Evolutionary conservation across 2,888 invertebrate species (phyloP).

Genomic region (Ophioninae sp.): DNA sequence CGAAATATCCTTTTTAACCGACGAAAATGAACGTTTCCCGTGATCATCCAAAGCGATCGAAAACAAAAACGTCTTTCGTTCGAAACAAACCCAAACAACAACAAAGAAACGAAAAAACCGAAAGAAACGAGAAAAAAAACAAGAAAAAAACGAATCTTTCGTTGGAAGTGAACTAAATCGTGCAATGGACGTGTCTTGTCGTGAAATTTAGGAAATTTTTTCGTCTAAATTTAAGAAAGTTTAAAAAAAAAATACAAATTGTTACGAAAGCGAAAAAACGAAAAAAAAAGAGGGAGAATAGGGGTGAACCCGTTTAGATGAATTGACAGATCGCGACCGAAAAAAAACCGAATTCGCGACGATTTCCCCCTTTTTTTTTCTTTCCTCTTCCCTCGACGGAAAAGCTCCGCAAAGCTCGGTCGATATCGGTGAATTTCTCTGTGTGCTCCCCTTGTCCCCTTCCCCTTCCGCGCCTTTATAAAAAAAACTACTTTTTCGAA

Average conservation of each 20-base stretch:
- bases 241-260: constrained; percentile 1
- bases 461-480: not conserved
- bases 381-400: too few species aligned
- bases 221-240: constrained; percentile 36
- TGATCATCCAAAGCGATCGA: too few species aligned
- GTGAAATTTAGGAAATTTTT: constrained; percentile 37
- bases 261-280: not conserved
- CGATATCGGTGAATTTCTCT: not conserved
- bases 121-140: not conserved
- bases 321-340: too few species aligned
- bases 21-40: too few species aligned
- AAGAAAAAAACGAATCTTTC: not conserved
- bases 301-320: too few species aligned
- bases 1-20: too few species aligned
- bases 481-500: too few species aligned
- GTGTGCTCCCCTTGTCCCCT: not conserved
- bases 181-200: constrained; percentile 57
- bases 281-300: not conserved
- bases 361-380: too few species aligned
- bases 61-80: not conserved
- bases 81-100: not conserved
- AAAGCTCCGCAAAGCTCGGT: too few species aligned
- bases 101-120: not conserved
- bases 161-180: constrained; percentile 33
- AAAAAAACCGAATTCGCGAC: too few species aligned